Base-by-base conservation (phyloP, 2,797 vertebrate genomes). In the Pipistrellus nathusii region DNA sequence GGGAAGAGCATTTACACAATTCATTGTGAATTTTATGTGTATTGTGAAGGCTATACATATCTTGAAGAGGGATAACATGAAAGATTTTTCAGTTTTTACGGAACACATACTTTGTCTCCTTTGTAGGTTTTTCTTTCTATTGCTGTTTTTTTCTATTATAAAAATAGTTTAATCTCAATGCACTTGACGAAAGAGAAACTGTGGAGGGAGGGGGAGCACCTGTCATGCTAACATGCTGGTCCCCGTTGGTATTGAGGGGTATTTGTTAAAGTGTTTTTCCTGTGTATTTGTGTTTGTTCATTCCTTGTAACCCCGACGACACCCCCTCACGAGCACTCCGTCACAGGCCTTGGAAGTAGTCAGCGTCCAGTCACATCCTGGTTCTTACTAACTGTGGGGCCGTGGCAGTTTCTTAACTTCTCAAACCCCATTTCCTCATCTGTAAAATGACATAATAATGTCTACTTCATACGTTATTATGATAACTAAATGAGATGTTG, bases 361-460 rank as follows among this genome's bases (percentile, higher is more conserved):
- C 17, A 68, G 35, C 48, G 17, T 27, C 48, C 12, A 2, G 20
- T 72, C 82, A 30, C 10, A 44, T 77, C 66, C 51, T 76, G 32
- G 32, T 53, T 90, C 68, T 77, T 80, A 48, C 13, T 27, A 66
- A 25, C 41, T 55, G 20, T 41, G 44, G 35, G 18, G 53, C 35
- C 2, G 41, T 66, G 69, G 25, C 12, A 21, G 10, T 71, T 48
- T 57, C 66, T 80, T 76, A n/a, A 46, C 17, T 32, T 46, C 17
- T 6, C 72, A 51, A 53, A 30, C 46, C 57, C 82, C 53, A 18
- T 93, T 78, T 95, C 83, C 18, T 87, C 35, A 21, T 78, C 81
- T 94, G 53, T 95, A 77, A 95, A 94, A 64, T 12, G 62, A 77
- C 20, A 7, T 59, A 8, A 23, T 76, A n/a, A 62, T 77, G 53